phyloP scores from a whole-genome alignment of 2,113 vertebrate genomes.

The Tautogolabrus adspersus region DNA sequence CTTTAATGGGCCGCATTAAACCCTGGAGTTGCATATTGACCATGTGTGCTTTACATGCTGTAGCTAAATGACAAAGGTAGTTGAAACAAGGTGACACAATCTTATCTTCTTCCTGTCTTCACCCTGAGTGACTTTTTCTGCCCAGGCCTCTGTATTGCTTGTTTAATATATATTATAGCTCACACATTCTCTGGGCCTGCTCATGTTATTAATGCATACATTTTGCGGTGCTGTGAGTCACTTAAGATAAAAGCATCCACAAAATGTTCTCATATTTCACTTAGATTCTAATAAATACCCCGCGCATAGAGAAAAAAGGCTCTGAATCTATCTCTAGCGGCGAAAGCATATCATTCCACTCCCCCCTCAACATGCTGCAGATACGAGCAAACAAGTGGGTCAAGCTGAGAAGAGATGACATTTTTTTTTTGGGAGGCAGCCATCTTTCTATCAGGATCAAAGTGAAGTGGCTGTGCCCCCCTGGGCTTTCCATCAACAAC shows the following conservation, averaged over 20 bases:
- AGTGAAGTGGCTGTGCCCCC: constrained; percentile 67
- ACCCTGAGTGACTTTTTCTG: constrained; percentile 31
- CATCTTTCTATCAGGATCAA: constrained; percentile 75
- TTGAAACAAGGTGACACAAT: constrained; percentile 38
- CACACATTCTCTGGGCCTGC: constrained; percentile 22
- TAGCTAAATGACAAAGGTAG: constrained; percentile 24
- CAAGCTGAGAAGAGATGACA: constrained; percentile 68
- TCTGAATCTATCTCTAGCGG: constrained; percentile 52
- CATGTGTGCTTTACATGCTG: constrained; percentile 23
- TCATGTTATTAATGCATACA: constrained; percentile 41
- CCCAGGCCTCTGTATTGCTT: constrained; percentile 34
- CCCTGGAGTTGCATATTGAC: too few relatives aligned
- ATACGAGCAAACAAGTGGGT: constrained; percentile 79
- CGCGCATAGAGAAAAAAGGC: constrained; percentile 39
- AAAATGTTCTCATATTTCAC: constrained; percentile 53
- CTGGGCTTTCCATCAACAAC: constrained; percentile 66
- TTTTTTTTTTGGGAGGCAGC: constrained; percentile 69
- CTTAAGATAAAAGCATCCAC: constrained; percentile 46
- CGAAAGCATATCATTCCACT: constrained; percentile 62
- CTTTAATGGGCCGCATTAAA: too few relatives aligned
- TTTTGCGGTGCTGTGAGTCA: constrained; percentile 17
- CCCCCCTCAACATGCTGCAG: constrained; percentile 66
- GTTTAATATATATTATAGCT: constrained; percentile 28
- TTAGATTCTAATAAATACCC: constrained; percentile 46
- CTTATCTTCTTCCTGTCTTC: constrained; percentile 42